Conservation (phyloP, 2,888 invertebrate genomes). For the Axea sp. region DNA sequence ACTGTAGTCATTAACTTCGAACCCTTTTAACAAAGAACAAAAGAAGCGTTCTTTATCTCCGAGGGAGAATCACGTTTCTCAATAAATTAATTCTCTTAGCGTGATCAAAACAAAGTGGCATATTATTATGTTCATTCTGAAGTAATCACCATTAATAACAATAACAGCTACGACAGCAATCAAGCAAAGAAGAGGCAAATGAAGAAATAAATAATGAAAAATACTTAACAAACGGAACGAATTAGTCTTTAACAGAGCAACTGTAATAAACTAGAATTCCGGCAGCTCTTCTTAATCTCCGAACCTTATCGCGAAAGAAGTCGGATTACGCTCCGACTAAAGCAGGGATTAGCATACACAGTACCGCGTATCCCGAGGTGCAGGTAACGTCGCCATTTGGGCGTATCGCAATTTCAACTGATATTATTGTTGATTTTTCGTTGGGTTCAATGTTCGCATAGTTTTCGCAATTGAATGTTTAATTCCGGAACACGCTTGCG, state of each 20-base stretch:
- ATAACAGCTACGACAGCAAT: background rate
- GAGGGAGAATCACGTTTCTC: background rate
- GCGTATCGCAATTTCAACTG: conserved; percentile 8
- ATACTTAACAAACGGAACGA: conserved; percentile 8
- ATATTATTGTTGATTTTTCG: conserved; percentile 33
- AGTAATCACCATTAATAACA: background rate
- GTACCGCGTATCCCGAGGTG: conserved; percentile 7
- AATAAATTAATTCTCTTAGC: conserved; percentile 1
- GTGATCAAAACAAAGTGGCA: background rate
- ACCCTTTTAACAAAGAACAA: conserved; percentile 4
- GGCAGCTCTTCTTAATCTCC: conserved; percentile 33
- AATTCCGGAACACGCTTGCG: conserved; percentile 63
- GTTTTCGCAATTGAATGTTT: conserved; percentile 70
- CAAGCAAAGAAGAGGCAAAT: background rate
- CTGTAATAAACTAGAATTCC: conserved; percentile 21
- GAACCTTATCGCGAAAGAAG: conserved; percentile 34
- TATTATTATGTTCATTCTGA: conserved; percentile 1
- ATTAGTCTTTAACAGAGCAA: conserved; percentile 28
- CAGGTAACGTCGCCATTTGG: background rate
- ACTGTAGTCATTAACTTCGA: background rate
- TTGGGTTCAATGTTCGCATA: conserved; percentile 67
- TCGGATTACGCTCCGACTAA: conserved; percentile 30
- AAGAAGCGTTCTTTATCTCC: background rate
- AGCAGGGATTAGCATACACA: conserved; percentile 47
- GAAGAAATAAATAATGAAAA: conserved; percentile 1